A percentile compares a stretch with the other conserved stretches of the same genome.
Evolutionary conservation across 2,888 invertebrate genomes (phyloP).

Genomic region (Malachius bipustulatus): DNA sequence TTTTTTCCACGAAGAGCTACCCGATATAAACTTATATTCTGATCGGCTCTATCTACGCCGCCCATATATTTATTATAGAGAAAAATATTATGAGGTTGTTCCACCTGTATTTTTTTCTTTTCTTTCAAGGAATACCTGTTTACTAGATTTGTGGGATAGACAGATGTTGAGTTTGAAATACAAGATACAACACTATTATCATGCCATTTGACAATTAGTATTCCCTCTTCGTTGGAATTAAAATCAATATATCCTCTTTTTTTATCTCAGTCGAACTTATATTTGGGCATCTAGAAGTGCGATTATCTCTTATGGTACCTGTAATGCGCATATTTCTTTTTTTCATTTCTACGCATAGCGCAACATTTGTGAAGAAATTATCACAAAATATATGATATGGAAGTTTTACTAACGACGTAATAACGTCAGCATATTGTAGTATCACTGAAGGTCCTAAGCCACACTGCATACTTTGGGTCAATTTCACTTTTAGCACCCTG

Average conservation of each 20-base stretch:
- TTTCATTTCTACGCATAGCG: conserved; percentile 8
- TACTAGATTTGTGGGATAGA: conserved; percentile 9
- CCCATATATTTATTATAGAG: background rate
- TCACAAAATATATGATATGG: conserved; percentile 13
- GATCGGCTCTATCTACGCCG: conserved; percentile 4
- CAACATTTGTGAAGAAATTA: conserved; percentile 15
- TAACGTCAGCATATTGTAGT: background rate
- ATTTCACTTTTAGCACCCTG: too few relatives aligned
- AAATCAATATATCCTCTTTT: conserved; percentile 7
- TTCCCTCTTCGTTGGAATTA: conserved; percentile 2
- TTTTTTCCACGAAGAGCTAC: conserved; percentile 18
- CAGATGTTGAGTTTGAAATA: conserved; percentile 11
- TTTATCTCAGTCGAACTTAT: conserved; percentile 5
- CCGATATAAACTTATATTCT: conserved; percentile 2
- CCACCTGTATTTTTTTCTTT: conserved; percentile 7
- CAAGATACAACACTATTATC: conserved; percentile 18
- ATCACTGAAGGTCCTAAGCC: conserved; percentile 19
- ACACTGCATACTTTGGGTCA: conserved; percentile 14
- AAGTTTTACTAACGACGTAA: too few relatives aligned
- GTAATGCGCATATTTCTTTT: conserved; percentile 10
- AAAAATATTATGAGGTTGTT: conserved; percentile 5
- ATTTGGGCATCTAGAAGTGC: conserved; percentile 9
- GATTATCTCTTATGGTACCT: conserved; percentile 11
- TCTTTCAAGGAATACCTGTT: conserved; percentile 11
- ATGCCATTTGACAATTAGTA: conserved; percentile 15